Evolutionary conservation across 1,140 invertebrate genomes (phyloP), one percentile per base, ranked within the genome.

Genomic region (Geopemphigus sp.): DNA sequence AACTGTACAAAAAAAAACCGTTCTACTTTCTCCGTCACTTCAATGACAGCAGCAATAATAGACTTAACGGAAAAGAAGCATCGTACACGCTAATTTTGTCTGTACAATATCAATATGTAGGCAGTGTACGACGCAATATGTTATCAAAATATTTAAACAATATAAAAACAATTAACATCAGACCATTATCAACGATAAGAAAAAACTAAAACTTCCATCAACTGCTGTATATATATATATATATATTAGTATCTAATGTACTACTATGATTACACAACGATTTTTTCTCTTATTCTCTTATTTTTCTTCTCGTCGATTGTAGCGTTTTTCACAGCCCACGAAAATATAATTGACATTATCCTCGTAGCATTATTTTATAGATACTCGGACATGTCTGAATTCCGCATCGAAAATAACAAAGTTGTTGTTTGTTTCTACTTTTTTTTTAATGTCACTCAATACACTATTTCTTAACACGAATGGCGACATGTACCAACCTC

Each of bases 331-430:
- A 78, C 74, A 39, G 56, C 74, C 32, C 56, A 50, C 74, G 56
- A 50, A 50, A 61, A 47, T 63, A 61, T 78, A 78, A 61, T 78
- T 57, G 74, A 78, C 74, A 63, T 63, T 78, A 57, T 78, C 74
- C 74, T 63, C 39, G 17, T 59, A 47, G 57, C 22, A 39, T 59
- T 76, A 59, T 47, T 78, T 32, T 78, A 76, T 15, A 24, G n/a
- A 32, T 54, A 68, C 5, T 47, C 39, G 24, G 32, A 76, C 56
- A 63, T n/a, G 74, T 78, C 32, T 50, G 24, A 78, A 78, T 78
- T 78, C 74, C 57, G 24, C 29, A 59, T 59, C 56, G 11, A 63
- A 78, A 61, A 50, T 29, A 50, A 45, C 17, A 78, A 50, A 26
- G n/a, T 45, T 76, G 5, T 78, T 78, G 39, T 61, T 78, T 45